Evolutionary conservation across 2,113 vertebrate genomes (phyloP).

Genomic region (Lanius collurio): DNA sequence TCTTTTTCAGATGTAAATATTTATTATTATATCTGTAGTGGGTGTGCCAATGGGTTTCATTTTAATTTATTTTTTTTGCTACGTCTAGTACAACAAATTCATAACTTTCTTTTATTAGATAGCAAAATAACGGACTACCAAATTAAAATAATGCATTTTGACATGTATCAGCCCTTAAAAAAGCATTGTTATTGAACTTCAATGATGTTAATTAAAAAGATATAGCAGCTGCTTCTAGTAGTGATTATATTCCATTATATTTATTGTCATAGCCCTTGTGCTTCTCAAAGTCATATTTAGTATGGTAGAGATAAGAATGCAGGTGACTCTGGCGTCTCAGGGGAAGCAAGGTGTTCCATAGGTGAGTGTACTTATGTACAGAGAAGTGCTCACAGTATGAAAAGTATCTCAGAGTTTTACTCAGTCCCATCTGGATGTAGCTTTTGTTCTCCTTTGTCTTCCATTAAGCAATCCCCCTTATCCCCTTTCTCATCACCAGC

Average conservation of each 20-base stretch:
- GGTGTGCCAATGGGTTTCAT: neutral
- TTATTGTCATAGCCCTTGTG: neutral
- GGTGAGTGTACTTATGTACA: neutral
- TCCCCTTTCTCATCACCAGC: neutral
- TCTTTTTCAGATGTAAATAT: neutral
- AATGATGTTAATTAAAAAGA: neutral
- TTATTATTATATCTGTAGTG: neutral
- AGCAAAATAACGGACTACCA: neutral
- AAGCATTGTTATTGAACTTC: neutral
- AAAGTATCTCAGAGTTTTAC: neutral
- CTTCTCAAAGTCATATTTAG: neutral
- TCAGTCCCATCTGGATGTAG: neutral
- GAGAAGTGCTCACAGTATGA: neutral
- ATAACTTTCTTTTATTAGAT: neutral
- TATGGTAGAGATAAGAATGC: neutral
- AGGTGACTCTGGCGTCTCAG: neutral
- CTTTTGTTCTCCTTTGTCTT: neutral
- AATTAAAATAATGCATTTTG: neutral
- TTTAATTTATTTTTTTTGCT: neutral
- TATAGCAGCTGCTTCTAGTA: neutral
- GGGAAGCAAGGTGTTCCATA: neutral
- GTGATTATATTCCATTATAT: neutral
- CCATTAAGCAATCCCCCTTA: neutral
- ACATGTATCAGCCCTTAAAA: neutral
- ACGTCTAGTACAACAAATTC: neutral